Percentiles rank a stretch among this genome's conserved stretches.
Conservation (phyloP, 2,888 invertebrate species). For the Acholoe squamosa region DNA sequence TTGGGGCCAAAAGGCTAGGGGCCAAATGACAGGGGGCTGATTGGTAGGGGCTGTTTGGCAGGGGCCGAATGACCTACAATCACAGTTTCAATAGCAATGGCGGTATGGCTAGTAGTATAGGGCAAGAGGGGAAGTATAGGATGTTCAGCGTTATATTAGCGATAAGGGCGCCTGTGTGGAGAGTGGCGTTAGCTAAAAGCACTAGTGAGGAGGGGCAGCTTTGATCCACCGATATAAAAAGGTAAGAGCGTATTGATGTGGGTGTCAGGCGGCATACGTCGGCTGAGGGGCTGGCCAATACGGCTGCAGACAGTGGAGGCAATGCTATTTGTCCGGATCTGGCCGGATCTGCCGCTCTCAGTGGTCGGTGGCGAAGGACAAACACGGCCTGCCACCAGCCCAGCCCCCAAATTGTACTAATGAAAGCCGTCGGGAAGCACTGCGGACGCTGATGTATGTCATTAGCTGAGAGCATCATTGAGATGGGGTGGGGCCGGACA, state of each 20-base stretch:
- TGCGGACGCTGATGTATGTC: conserved; percentile 11
- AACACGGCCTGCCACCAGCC: neutral
- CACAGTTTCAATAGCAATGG: neutral
- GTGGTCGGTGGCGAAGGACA: neutral
- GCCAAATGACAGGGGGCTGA: too few species aligned
- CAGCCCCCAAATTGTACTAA: conserved; percentile 11
- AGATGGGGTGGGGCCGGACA: too few species aligned
- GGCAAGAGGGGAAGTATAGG: neutral
- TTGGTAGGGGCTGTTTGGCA: too few species aligned
- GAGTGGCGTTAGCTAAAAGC: neutral
- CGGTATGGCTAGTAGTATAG: neutral
- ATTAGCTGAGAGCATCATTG: neutral
- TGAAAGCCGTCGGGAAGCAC: conserved; percentile 4
- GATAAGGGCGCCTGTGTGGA: neutral
- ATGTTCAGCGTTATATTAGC: neutral
- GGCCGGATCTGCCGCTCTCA: conserved; percentile 17
- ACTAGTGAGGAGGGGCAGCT: neutral
- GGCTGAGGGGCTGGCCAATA: neutral
- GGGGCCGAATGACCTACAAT: too few species aligned
- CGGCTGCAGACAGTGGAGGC: conserved; percentile 9
- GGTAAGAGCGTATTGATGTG: conserved; percentile 9
- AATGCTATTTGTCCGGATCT: conserved; percentile 21
- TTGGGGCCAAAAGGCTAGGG: too few species aligned
- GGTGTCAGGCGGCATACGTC: conserved; percentile 20
- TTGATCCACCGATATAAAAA: conserved; percentile 17